Base-by-base conservation (phyloP, 2,888 invertebrate species). In the Coleophora flavipennella region DNA sequence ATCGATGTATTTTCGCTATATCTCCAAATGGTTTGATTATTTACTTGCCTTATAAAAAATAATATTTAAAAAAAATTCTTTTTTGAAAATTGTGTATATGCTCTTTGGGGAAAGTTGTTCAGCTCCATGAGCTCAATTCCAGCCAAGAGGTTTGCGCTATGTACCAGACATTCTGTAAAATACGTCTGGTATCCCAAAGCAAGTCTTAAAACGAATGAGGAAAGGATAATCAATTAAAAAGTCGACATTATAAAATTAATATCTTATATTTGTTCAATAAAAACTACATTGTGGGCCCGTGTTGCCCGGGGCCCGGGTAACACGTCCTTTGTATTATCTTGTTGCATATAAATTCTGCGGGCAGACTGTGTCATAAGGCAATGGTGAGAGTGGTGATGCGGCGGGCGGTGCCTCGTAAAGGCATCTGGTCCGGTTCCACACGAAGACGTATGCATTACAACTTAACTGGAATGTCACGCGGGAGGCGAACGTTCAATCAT, bases 241-340 rank as follows among this genome's bases (percentile, higher is more conserved):
- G 71, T 65, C 77, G 45, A 76, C 77, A 73, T 83, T 83, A 83
- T 83, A 81, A 84, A 84, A 83, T 83, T 83, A 84, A 84, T 84
- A 83, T 83, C 76, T 84, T 84, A 83, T 83, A 84, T 84, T 84
- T 83, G 84, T 84, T 84, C 83, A 83, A 73, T 84, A 84, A 80
- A 80, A 84, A 83, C 81, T 84, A 84, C 79, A 83, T 75, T 80
- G 81, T 80, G 84, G 84, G 20, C 83, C 81, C 83, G 73, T 80
- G 78, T 78, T 74, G 71, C 80, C 83, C 81, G 80, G 81, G 67
- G 79, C 77, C 83, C 81, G 80, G 83, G 84, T 83, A 83, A 84
- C 83, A 80, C 81, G 81, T 67, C 83, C 81, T 84, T 84, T 83
- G 84, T 84, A 84, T 84, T 75, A 69, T 81, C 72, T 78, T 79